These are phyloP conservation scores for Sebastes flavidus DNA, from an alignment of 2,797 vertebrate species.

Conservation along the genomic window DNA sequence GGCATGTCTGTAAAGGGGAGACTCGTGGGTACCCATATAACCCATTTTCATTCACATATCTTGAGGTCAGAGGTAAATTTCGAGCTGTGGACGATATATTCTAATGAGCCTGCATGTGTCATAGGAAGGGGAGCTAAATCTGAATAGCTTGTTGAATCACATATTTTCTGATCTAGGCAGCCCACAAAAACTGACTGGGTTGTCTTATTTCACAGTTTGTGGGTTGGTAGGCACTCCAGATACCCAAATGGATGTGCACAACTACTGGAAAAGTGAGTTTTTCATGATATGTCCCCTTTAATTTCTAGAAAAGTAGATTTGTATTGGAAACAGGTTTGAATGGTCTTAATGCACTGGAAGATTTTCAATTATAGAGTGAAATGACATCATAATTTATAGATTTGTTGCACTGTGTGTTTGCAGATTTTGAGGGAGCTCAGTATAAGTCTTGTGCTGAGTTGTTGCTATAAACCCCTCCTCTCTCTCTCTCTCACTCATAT, in stretches of 20 bases:
- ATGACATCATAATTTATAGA: neutral
- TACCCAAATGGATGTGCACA: neutral
- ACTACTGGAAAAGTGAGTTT: neutral
- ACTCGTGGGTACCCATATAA: too few species aligned
- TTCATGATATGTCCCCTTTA: neutral
- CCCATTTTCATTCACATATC: too few species aligned
- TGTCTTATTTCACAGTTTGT: neutral
- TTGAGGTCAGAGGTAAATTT: too few species aligned
- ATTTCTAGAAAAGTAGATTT: neutral
- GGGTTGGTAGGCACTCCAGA: too few species aligned
- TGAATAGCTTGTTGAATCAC: neutral
- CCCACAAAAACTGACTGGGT: neutral
- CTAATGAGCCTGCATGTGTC: neutral
- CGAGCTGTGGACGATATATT: neutral
- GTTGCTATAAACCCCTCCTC: neutral
- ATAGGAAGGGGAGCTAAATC: neutral
- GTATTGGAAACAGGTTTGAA: neutral
- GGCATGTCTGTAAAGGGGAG: too few species aligned
- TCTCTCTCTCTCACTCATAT: neutral
- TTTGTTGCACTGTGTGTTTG: neutral
- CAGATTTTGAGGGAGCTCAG: neutral
- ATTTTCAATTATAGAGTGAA: neutral
- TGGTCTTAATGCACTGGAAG: neutral
- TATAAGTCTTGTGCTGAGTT: neutral
- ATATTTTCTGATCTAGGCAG: neutral